Percentiles rank a stretch among this genome's conserved stretches.
Evolutionary conservation across 2,888 invertebrate genomes (phyloP).

Genomic region (Abrostola triplasia): DNA sequence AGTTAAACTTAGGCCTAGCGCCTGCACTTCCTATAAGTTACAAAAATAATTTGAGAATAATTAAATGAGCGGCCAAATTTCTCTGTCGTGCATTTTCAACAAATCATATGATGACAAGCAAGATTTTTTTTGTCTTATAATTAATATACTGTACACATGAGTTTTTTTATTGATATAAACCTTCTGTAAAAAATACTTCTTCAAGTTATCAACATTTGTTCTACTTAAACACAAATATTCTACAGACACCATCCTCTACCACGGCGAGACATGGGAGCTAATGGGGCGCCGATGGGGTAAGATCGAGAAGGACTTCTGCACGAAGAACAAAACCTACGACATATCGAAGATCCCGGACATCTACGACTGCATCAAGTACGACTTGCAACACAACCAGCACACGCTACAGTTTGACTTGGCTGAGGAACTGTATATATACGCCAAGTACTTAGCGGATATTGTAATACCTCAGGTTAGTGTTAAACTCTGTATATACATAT

Average conservation of each 20-base stretch:
- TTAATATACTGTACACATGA: no score
- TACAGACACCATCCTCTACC: constrained; percentile 97
- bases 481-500: no score
- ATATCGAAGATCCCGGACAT: constrained; percentile 99
- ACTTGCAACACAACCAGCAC: constrained; percentile 99
- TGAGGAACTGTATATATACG: constrained; percentile 97
- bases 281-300: constrained; percentile 99
- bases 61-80: no score
- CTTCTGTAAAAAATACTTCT: no score
- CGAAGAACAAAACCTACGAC: constrained; percentile 97
- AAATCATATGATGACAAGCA: no score
- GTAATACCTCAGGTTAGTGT: constrained; percentile 97
- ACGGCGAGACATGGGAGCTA: constrained; percentile 99
- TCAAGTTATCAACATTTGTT: no score
- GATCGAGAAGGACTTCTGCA: constrained; percentile 99
- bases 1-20: no score
- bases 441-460: constrained; percentile 99
- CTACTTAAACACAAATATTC: background rate
- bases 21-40: no score
- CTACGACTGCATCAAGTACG: constrained; percentile 99
- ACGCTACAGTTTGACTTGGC: constrained; percentile 97
- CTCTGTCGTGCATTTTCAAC: no score
- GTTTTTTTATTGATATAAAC: no score
- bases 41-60: no score
- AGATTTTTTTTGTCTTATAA: no score